These are phyloP conservation scores for Umimayanthus chanpuru DNA, from an alignment of 92 coral and sea anemone genomes.

Conservation along the genomic window DNA sequence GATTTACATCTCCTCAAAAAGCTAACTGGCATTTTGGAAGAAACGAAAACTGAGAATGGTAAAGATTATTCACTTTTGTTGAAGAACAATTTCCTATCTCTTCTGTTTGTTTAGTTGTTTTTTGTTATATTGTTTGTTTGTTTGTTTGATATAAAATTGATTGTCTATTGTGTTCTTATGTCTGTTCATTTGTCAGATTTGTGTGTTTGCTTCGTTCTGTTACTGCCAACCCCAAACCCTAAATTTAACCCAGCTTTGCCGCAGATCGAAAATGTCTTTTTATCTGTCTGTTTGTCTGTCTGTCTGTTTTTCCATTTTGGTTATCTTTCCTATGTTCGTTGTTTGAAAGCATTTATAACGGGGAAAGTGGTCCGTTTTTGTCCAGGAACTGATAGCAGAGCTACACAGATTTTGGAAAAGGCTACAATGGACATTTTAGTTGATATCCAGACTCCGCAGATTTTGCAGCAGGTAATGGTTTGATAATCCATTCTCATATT, in stretches of 20 bases:
- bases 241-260: background rate
- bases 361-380: background rate
- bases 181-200: background rate
- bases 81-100: background rate
- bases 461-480: slow-evolving; percentile 70
- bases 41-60: slow-evolving; percentile 72
- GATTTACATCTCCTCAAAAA: slow-evolving; percentile 95
- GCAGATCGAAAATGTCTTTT: background rate
- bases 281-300: background rate
- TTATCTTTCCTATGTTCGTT: background rate
- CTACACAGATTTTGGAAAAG: slow-evolving; percentile 59
- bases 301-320: background rate
- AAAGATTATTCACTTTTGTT: background rate
- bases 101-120: background rate
- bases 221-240: background rate
- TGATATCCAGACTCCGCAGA: slow-evolving; percentile 92
- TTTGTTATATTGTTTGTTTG: background rate
- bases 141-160: background rate
- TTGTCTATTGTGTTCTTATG: background rate
- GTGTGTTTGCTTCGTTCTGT: background rate
- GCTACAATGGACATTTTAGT: slow-evolving; percentile 69
- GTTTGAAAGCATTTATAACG: background rate
- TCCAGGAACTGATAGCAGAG: slow-evolving; percentile 57
- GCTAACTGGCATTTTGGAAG: slow-evolving; percentile 81
- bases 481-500: background rate